Conservation (phyloP, 1,140 invertebrate species). For the Cheumatopsyche charites region DNA sequence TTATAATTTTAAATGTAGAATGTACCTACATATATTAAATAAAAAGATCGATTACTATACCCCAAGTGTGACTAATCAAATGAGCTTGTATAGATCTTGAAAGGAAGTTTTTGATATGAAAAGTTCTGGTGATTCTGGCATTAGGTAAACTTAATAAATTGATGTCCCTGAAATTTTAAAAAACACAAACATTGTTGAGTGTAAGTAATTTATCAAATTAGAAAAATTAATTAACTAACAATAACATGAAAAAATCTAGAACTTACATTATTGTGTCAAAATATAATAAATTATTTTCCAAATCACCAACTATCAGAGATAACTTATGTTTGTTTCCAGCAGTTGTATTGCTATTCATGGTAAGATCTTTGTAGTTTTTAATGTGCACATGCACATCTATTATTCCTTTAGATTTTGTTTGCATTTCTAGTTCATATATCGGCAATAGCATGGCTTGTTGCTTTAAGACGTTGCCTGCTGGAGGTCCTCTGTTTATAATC, state of each 20-base stretch:
- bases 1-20: slow-evolving; percentile 4
- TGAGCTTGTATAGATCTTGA: slow-evolving; percentile 56
- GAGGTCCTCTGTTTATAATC: slow-evolving; percentile 60
- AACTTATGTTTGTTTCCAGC: slow-evolving; percentile 55
- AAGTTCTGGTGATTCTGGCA: slow-evolving; percentile 52
- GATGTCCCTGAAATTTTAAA: slow-evolving; percentile 53
- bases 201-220: no score
- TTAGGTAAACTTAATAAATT: slow-evolving; percentile 55
- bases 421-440: slow-evolving; percentile 53
- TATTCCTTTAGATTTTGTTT: slow-evolving; percentile 50
- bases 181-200: slow-evolving; percentile 17
- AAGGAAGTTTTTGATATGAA: slow-evolving; percentile 52
- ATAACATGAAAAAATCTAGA: no score
- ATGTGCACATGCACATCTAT: slow-evolving; percentile 51
- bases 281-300: slow-evolving; percentile 58
- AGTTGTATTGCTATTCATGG: slow-evolving; percentile 53
- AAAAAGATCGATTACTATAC: slow-evolving; percentile 50
- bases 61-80: slow-evolving; percentile 57
- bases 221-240: no score
- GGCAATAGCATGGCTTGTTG: slow-evolving; percentile 58
- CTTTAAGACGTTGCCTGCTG: slow-evolving; percentile 55
- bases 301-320: slow-evolving; percentile 60
- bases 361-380: slow-evolving; percentile 53
- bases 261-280: slow-evolving; percentile 47
- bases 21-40: no score